A percentile compares a stretch with the other conserved stretches of the same genome.
phyloP scores from a whole-genome alignment of 92 coral and sea anemone species.

The Siderastrea radians region DNA sequence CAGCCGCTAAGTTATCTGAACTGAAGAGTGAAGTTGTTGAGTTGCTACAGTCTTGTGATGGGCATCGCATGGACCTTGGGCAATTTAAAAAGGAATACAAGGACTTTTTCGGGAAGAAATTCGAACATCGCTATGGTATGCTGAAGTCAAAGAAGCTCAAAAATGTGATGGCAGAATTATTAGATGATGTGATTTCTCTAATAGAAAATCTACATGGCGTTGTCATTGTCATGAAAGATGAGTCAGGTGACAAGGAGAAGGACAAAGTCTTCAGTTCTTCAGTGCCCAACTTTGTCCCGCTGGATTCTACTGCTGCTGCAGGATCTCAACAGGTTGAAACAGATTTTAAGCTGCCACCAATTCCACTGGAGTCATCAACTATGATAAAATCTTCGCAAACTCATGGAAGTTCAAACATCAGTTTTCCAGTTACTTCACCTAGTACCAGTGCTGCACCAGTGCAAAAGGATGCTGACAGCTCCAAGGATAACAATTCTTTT shows the following conservation, averaged over 20 bases:
- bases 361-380: not conserved
- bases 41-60: not conserved
- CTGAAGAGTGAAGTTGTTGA: slow-evolving; percentile 14
- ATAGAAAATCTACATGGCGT: not conserved
- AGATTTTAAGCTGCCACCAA: not conserved
- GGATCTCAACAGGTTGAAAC: not conserved
- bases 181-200: slow-evolving; percentile 4
- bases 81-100: not conserved
- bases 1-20: not conserved
- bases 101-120: not conserved
- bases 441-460: not conserved
- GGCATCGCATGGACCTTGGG: slow-evolving; percentile 21
- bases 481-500: not conserved
- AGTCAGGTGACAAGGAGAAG: not conserved
- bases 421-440: not conserved
- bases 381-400: not conserved
- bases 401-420: not conserved
- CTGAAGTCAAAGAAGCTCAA: not conserved
- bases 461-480: not conserved
- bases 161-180: slow-evolving; percentile 9
- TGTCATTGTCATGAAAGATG: not conserved
- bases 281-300: not conserved
- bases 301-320: not conserved
- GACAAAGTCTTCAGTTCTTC: not conserved
- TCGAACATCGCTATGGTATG: not conserved